A percentile compares a stretch with the other conserved stretches of the same genome.
Conservation (phyloP, 2,888 invertebrate species). For the Nomada hirtipes region DNA sequence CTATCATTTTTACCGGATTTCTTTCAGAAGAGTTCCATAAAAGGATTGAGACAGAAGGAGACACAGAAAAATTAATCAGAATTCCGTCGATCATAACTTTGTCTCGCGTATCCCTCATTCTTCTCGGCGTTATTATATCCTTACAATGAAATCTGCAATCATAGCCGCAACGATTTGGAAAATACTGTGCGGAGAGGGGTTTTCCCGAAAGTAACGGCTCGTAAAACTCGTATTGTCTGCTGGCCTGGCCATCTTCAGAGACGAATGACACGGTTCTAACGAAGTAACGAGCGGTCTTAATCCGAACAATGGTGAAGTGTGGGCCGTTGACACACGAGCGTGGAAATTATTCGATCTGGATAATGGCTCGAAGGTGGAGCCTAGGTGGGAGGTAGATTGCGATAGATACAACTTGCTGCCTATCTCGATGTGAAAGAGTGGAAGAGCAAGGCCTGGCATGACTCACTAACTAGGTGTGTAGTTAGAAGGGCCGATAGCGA, state of each 20-base stretch:
- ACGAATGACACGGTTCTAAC: conserved; percentile 9
- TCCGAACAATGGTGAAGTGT: conserved; percentile 53
- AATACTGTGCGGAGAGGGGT: too few species aligned
- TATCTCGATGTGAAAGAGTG: conserved; percentile 18
- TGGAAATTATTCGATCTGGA: conserved; percentile 63
- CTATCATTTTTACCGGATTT: neutral
- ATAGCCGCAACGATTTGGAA: too few species aligned
- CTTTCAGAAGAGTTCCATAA: neutral
- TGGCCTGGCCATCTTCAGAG: neutral
- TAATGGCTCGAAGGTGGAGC: conserved; percentile 51
- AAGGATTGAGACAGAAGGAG: neutral
- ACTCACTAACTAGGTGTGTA: conserved; percentile 37
- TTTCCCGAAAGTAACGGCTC: too few species aligned
- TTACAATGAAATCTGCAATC: too few species aligned
- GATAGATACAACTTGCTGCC: conserved; percentile 29
- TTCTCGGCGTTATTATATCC: too few species aligned
- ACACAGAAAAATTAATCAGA: neutral
- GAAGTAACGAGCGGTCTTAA: conserved; percentile 29
- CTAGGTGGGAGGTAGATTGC: conserved; percentile 48
- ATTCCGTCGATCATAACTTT: too few species aligned
- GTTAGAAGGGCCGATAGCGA: neutral
- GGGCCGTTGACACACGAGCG: conserved; percentile 51
- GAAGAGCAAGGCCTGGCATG: conserved; percentile 28
- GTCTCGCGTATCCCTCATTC: too few species aligned
- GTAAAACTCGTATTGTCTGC: too few species aligned